A percentile compares a stretch with the other conserved stretches of the same genome.
phyloP scores from a whole-genome alignment of 1,140 invertebrate genomes.

The Chrysomallon squamiferum region DNA sequence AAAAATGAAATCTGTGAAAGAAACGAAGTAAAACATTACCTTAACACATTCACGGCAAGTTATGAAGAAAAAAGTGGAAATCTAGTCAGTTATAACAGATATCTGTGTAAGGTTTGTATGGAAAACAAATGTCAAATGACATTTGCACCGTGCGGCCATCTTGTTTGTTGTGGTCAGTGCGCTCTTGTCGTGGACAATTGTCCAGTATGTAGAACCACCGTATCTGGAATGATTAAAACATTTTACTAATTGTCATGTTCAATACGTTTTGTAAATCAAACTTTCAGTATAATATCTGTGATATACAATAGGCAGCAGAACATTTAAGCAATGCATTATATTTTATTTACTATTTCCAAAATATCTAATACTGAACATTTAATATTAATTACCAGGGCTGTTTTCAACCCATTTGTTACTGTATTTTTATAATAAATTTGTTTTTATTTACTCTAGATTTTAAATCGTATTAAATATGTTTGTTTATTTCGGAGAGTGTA shows the following conservation, averaged over 20 bases:
- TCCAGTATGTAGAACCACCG: neutral
- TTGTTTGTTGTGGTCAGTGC: constrained; percentile 2
- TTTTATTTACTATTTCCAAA: neutral
- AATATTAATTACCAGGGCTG: neutral
- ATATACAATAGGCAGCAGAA: neutral
- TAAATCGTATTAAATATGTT: no score
- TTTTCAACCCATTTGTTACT: neutral
- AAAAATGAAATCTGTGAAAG: neutral
- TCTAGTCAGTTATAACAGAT: neutral
- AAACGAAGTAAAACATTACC: neutral
- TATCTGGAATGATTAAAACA: neutral
- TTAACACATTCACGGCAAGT: neutral
- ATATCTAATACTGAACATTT: neutral
- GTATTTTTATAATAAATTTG: neutral
- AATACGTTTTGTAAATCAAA: neutral
- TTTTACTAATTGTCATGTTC: neutral
- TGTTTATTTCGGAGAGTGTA: no score
- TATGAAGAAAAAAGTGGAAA: neutral
- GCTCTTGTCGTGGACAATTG: neutral
- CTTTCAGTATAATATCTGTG: neutral
- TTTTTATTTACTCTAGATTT: neutral
- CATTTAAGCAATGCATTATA: no score
- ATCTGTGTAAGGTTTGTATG: constrained; percentile 5
- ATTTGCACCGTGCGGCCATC: neutral
- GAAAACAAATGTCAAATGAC: neutral